Evolutionary conservation across 2,888 invertebrate genomes (phyloP), one percentile per base, ranked within the genome.

Genomic region (Plagodis dolabraria): DNA sequence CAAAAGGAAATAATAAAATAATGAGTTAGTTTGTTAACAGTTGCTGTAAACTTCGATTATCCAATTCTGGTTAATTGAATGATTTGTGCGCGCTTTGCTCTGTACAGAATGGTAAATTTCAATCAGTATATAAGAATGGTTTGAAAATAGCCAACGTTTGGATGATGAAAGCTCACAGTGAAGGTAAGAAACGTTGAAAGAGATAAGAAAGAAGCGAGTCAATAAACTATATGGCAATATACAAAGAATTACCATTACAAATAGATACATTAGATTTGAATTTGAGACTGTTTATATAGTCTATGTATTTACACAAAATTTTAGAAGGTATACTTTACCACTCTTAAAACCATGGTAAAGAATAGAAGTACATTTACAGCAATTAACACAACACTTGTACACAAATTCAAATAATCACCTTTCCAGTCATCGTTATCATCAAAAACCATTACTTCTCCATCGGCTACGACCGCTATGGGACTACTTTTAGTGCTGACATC

Each of bases 381-480:
- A 57, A 57, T 53, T 9, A 44, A 42, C 42, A 60, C 33, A 38
- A 50, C 47, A 51, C 53, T 38, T 36, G 56, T 56, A 51, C 44
- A 43, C 49, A 60, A 53, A 38, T 0, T 34, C 40, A 9, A 7
- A 68, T 47, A 77, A 67, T 80, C 85, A 92, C 95, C 95, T 89
- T 96, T 95, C 96, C 96, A 96, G 76, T 95, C 96, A 75, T 97
- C 97, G 67, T 95, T 96, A 83, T 97, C 97, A 80, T 98, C 97
- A 77, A 98, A 97, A 53, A 96, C 97, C 71, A 97, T 96, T 50
- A 97, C 96, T 82, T 96, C 97, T 22, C 95, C 96, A 62, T 96
- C 96, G 53, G 95, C 95, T 64, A 96, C 95, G 49, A 94, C 94
- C 5, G 94, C 93, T 75, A 94, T 93, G 47, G 94, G 93, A 75